Percentiles rank a stretch among this genome's conserved stretches.
Conservation (phyloP, 2,888 invertebrate genomes). For the Apotomis turbidana region DNA sequence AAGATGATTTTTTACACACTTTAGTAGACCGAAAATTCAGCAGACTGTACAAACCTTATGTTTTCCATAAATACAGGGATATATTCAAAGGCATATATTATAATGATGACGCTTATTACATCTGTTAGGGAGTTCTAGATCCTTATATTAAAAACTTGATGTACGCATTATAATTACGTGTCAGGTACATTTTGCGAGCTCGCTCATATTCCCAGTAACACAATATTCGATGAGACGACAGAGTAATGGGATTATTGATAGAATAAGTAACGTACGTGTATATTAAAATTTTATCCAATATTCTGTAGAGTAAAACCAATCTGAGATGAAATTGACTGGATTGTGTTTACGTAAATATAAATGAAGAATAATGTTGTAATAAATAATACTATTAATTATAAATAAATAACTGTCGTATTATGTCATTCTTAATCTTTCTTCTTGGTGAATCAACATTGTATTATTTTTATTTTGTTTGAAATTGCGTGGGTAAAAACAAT, state of each 20-base stretch:
- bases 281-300: neutral
- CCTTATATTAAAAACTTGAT: slow-evolving; percentile 37
- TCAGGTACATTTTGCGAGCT: slow-evolving; percentile 8
- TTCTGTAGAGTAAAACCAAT: no score
- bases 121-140: slow-evolving; percentile 48
- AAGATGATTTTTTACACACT: neutral
- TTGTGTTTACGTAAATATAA: no score
- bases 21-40: neutral
- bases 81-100: slow-evolving; percentile 66
- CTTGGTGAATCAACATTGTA: no score
- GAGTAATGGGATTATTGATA: slow-evolving; percentile 5
- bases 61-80: slow-evolving; percentile 48
- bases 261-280: neutral
- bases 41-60: slow-evolving; percentile 34
- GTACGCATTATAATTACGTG: slow-evolving; percentile 24
- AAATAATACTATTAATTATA: no score
- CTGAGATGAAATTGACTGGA: no score
- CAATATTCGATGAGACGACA: slow-evolving; percentile 5
- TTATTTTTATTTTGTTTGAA: no score
- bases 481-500: no score
- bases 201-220: slow-evolving; percentile 1
- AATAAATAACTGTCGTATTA: no score
- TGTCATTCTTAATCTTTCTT: no score
- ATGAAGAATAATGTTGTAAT: no score
- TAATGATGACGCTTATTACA: slow-evolving; percentile 65